phyloP scores from a whole-genome alignment of 2,888 invertebrate genomes.

The Lymantria monacha region DNA sequence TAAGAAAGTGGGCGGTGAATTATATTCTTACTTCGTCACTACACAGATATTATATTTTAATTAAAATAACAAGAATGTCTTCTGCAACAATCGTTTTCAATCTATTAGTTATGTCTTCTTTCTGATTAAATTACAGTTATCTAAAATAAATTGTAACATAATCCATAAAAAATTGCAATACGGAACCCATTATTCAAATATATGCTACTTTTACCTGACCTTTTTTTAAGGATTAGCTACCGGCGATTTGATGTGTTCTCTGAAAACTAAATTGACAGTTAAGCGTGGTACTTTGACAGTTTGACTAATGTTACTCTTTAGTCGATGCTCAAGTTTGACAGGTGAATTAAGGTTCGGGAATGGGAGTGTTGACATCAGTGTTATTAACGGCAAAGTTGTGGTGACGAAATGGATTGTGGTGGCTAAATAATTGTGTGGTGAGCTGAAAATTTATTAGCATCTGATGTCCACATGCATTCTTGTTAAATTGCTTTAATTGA shows the following conservation, averaged over 20 bases:
- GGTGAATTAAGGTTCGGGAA: slow-evolving; percentile 57
- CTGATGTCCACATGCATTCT: neutral
- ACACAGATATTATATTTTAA: too few relatives aligned
- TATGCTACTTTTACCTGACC: slow-evolving; percentile 19
- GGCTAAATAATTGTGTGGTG: slow-evolving; percentile 12
- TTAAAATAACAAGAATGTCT: too few relatives aligned
- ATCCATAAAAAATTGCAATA: neutral
- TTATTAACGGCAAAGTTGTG: slow-evolving; percentile 34
- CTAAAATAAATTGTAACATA: too few relatives aligned
- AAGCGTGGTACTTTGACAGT: slow-evolving; percentile 66
- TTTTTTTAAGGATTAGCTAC: slow-evolving; percentile 51
- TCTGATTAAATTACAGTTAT: too few relatives aligned
- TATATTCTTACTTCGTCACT: too few relatives aligned
- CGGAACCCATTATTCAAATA: slow-evolving; percentile 20
- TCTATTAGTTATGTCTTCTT: too few relatives aligned
- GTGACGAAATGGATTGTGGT: slow-evolving; percentile 22
- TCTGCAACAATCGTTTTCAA: too few relatives aligned
- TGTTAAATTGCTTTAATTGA: too few relatives aligned
- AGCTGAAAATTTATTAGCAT: slow-evolving; percentile 5
- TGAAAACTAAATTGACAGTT: slow-evolving; percentile 72
- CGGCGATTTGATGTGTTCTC: slow-evolving; percentile 46
- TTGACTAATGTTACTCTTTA: slow-evolving; percentile 75
- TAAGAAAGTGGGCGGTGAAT: too few relatives aligned
- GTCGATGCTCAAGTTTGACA: slow-evolving; percentile 52
- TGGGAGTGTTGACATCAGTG: slow-evolving; percentile 51